Percentiles rank a stretch among this genome's conserved stretches.
phyloP scores from a whole-genome alignment of 2,888 invertebrate genomes.

The Cryptophagus acutangulus region DNA sequence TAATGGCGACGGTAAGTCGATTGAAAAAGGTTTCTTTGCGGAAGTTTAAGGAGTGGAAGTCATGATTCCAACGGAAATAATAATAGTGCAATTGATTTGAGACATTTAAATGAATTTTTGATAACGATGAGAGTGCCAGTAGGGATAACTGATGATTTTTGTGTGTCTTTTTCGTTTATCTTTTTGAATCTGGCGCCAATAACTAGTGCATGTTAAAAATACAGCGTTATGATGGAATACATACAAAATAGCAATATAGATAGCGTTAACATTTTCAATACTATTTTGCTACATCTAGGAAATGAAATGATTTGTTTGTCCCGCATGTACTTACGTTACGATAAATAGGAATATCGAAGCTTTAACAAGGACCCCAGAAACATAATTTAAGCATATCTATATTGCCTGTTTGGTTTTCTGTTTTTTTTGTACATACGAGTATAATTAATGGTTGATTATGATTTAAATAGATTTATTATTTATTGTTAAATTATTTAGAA shows the following conservation, averaged over 20 bases:
- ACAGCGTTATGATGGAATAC: constrained; percentile 12
- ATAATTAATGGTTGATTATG: too few species aligned
- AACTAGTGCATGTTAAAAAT: background rate
- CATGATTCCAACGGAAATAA: constrained; percentile 55
- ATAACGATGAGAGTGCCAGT: too few species aligned
- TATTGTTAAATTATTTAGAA: too few species aligned
- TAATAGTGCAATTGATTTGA: background rate
- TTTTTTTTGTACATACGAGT: too few species aligned
- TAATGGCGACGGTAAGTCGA: constrained; percentile 68
- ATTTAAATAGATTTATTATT: too few species aligned
- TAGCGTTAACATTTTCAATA: constrained; percentile 21
- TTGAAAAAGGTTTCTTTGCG: constrained; percentile 74
- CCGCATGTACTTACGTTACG: background rate
- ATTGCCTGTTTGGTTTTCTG: too few species aligned
- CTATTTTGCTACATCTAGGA: constrained; percentile 28
- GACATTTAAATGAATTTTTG: constrained; percentile 2
- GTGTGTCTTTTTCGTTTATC: too few species aligned
- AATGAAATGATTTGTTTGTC: too few species aligned
- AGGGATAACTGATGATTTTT: too few species aligned
- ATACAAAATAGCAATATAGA: constrained; percentile 22
- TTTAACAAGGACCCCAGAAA: constrained; percentile 27
- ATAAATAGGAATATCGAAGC: constrained; percentile 12
- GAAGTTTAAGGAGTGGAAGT: constrained; percentile 76
- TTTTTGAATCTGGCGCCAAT: background rate
- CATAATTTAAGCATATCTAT: constrained; percentile 16